Percentiles rank a stretch among this genome's conserved stretches.
Conservation (phyloP, 2,888 invertebrate genomes). For the Sphecodes monilicornis region DNA sequence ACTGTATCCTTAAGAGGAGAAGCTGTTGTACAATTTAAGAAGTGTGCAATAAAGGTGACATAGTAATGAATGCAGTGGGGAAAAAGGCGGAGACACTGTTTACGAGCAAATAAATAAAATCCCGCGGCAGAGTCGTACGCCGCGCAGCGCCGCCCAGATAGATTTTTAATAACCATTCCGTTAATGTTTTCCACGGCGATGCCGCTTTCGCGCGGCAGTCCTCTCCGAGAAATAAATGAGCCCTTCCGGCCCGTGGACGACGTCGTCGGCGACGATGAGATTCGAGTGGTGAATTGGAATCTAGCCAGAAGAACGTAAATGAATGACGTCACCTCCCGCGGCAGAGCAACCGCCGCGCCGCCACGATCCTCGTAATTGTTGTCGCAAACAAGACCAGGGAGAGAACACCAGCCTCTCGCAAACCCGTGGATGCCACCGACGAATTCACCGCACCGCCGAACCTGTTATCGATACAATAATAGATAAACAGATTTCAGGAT, state of each 20-base stretch:
- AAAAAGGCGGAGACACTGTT: neutral
- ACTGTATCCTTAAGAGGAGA: neutral
- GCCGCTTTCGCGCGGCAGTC: neutral
- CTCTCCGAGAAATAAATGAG: constrained; percentile 46
- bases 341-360: constrained; percentile 1
- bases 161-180: neutral
- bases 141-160: neutral
- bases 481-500: constrained; percentile 26
- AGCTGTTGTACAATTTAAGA: neutral
- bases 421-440: neutral
- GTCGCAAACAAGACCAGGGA: constrained; percentile 37
- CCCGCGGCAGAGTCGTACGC: neutral
- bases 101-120: constrained; percentile 4
- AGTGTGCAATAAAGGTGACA: constrained; percentile 1
- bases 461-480: constrained; percentile 19
- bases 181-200: neutral
- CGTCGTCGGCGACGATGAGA: constrained; percentile 32
- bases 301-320: constrained; percentile 58
- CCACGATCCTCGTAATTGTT: constrained; percentile 44
- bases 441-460: neutral
- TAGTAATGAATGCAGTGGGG: neutral
- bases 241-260: constrained; percentile 37
- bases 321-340: constrained; percentile 48
- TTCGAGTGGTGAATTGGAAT: constrained; percentile 55
- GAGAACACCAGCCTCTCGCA: neutral